Evolutionary conservation across 2,888 invertebrate species (phyloP), one percentile per base, ranked within the genome.

Genomic region (Rhodophaea formosa): DNA sequence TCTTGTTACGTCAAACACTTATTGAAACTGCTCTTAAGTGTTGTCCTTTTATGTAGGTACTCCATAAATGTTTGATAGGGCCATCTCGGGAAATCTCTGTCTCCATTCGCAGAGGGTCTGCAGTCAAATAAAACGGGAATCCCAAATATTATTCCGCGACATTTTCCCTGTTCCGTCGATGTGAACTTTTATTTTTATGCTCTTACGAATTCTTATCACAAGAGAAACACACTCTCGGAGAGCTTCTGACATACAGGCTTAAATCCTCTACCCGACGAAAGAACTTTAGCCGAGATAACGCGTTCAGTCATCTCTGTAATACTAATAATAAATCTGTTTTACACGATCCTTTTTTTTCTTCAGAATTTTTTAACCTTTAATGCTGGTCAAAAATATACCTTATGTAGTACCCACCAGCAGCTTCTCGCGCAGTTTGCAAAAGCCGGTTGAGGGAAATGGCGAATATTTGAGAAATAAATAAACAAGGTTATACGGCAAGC

Each of bases 131-230:
- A 91, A 91, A 89, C 86, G 81, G 79, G 82, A 84, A 86, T 89
- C 89, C 88, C 88, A 88, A 90, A 90, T 90, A 91, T 89, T 89
- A 91, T 91, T 88, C 88, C 78, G 75, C 79, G 86, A 84, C 88
- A 83, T 89, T 89, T 88, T 87, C 87, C 88, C 86, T 82, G 74
- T 86, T 88, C 84, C 81, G 82, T 80, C 87, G 80, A 89, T 86
- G 88, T 84, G 89, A 89, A 91, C 90, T 89, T 91, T 90, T 91
- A 91, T 91, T 91, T 90, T 90, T 91, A 91, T 89, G 84, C 85
- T 82, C 84, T 82, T 85, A 86, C 88, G 86, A 88, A 88, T 87
- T 87, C 90, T 89, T 91, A 91, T 91, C 90, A 83, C 86, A 78
- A 79, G 70, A 80, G 83, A 80, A 87, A 87, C 89, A 87, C 88